A percentile compares a stretch with the other conserved stretches of the same genome.
phyloP scores from a whole-genome alignment of 2,888 invertebrate species.

The Baronia brevicornis region DNA sequence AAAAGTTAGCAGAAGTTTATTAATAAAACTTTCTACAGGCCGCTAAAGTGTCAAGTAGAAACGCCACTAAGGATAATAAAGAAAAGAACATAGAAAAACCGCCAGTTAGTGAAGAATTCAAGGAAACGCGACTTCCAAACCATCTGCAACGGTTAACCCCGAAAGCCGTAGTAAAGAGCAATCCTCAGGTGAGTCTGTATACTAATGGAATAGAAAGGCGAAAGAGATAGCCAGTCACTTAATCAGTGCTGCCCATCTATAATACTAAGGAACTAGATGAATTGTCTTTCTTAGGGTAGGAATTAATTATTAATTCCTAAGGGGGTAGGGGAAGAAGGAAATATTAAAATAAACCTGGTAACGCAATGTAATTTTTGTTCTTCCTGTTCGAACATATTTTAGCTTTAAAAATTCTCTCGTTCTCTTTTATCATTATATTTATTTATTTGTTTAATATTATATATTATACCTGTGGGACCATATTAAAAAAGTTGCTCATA shows the following conservation, averaged over 20 bases:
- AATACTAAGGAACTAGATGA: neutral
- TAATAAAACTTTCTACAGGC: slow-evolving; percentile 23
- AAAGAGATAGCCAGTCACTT: neutral
- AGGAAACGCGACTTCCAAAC: slow-evolving; percentile 73
- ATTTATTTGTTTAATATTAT: too few species aligned
- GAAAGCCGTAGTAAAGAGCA: slow-evolving; percentile 61
- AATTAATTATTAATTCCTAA: too few species aligned
- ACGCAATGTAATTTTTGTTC: too few species aligned
- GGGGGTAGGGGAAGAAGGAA: too few species aligned
- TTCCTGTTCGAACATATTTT: too few species aligned
- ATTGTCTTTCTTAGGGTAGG: too few species aligned
- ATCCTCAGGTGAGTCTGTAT: slow-evolving; percentile 49
- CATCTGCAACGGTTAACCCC: slow-evolving; percentile 82
- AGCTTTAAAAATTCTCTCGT: too few species aligned
- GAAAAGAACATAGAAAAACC: slow-evolving; percentile 8
- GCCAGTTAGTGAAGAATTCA: slow-evolving; percentile 7
- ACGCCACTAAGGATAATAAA: slow-evolving; percentile 3
- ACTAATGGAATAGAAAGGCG: slow-evolving; percentile 5
- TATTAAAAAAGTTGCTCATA: too few species aligned
- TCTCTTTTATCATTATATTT: too few species aligned
- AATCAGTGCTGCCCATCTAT: neutral
- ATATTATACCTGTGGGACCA: too few species aligned
- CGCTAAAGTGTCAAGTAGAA: slow-evolving; percentile 18
- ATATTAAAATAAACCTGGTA: too few species aligned
- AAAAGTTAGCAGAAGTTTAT: too few species aligned